Conservation (phyloP, 2,888 invertebrate species). For the Merodon equestris region DNA sequence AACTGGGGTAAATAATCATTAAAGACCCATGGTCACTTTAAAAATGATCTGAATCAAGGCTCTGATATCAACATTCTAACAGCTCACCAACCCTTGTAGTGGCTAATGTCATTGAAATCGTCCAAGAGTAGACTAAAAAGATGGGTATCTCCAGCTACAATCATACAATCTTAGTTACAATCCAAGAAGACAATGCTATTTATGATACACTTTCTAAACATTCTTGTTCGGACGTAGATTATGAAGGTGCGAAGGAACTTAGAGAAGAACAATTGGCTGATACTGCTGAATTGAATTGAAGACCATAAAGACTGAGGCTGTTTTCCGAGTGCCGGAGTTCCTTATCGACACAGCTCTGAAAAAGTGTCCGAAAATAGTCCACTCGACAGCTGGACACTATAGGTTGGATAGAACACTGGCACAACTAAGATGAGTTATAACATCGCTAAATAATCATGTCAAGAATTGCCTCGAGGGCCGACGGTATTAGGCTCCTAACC, state of each 20-base stretch:
- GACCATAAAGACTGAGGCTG: conserved; percentile 25
- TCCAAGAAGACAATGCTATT: conserved; percentile 74
- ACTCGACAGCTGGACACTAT: conserved; percentile 22
- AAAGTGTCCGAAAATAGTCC: conserved; percentile 22
- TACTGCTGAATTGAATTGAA: background rate
- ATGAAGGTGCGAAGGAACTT: conserved; percentile 15
- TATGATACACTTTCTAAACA: conserved; percentile 55
- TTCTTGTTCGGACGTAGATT: conserved; percentile 24
- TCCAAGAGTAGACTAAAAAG: conserved; percentile 77
- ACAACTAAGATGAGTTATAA: conserved; percentile 4
- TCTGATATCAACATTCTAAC: conserved; percentile 71
- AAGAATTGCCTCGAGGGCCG: conserved; percentile 54
- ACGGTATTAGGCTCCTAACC: conserved; percentile 56
- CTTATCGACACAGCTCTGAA: conserved; percentile 14
- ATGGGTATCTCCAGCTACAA: conserved; percentile 78
- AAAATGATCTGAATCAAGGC: no score
- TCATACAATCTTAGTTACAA: conserved; percentile 75
- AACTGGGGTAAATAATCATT: no score
- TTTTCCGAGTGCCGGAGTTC: conserved; percentile 12
- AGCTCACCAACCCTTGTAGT: conserved; percentile 79
- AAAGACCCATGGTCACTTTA: no score
- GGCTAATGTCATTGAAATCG: conserved; percentile 76
- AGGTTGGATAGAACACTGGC: conserved; percentile 15
- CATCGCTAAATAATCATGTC: conserved; percentile 8
- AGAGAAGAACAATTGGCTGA: background rate